These are phyloP conservation scores for Emydura subglobosa DNA, from an alignment of 2,113 vertebrate genomes.

Conservation along the genomic window DNA sequence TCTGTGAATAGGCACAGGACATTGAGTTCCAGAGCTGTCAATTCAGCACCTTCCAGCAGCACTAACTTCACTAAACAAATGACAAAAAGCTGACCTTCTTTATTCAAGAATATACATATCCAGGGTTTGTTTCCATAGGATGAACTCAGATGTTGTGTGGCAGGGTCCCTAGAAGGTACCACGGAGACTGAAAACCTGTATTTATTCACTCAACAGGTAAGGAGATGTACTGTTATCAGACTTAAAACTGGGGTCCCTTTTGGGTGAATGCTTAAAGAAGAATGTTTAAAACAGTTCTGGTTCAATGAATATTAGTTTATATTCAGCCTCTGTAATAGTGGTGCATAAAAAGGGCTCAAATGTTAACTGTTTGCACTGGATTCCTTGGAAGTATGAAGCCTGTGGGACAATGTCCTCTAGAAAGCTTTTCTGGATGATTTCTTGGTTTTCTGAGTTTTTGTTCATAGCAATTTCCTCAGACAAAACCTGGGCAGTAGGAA, in stretches of 20 bases:
- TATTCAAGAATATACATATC: neutral
- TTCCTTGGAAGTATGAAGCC: slow-evolving; percentile 67
- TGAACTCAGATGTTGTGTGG: neutral
- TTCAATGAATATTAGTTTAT: slow-evolving; percentile 60
- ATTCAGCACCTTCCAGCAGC: neutral
- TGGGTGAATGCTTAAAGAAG: slow-evolving; percentile 8
- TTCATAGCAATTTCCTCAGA: slow-evolving; percentile 62
- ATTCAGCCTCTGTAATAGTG: slow-evolving; percentile 62
- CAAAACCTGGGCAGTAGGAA: slow-evolving; percentile 54
- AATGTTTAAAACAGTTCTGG: slow-evolving; percentile 65
- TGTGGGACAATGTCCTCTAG: slow-evolving; percentile 67
- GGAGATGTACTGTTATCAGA: neutral
- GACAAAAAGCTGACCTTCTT: neutral
- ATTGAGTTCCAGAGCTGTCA: neutral
- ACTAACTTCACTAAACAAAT: neutral
- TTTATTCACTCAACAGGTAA: slow-evolving; percentile 43
- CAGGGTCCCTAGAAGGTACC: neutral
- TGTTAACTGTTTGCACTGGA: slow-evolving; percentile 67
- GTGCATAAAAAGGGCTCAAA: slow-evolving; percentile 53
- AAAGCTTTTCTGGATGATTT: slow-evolving; percentile 51
- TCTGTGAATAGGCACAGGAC: neutral
- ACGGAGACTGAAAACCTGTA: neutral
- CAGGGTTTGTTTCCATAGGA: neutral
- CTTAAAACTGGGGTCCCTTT: neutral
- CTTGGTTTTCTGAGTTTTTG: slow-evolving; percentile 60